Conservation (phyloP, 2,797 vertebrate genomes). For the Alcedo atthis region DNA sequence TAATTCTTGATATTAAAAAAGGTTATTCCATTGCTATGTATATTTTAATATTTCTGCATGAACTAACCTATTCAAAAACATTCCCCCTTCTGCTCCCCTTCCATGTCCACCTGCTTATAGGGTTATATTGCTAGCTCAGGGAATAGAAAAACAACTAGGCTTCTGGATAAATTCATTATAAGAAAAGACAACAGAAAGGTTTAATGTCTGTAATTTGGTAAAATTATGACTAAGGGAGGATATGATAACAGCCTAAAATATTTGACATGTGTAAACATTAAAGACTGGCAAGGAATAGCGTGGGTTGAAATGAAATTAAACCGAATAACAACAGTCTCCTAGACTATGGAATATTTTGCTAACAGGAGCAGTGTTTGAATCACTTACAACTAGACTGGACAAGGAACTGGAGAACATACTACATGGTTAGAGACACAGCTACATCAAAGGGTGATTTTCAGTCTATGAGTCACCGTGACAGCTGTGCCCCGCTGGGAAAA, state of each 20-base stretch:
- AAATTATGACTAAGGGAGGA: slow-evolving; percentile 26
- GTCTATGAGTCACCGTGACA: slow-evolving; percentile 43
- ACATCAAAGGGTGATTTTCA: slow-evolving; percentile 41
- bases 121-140: neutral
- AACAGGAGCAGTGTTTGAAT: slow-evolving; percentile 31
- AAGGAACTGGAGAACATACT: slow-evolving; percentile 16
- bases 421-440: slow-evolving; percentile 22
- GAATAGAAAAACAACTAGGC: neutral
- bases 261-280: neutral
- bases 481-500: slow-evolving; percentile 55
- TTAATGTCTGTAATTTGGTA: neutral
- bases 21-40: neutral
- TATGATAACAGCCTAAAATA: slow-evolving; percentile 16
- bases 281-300: neutral
- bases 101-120: neutral
- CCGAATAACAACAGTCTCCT: neutral
- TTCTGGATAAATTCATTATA: neutral
- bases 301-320: slow-evolving; percentile 17
- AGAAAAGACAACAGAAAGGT: neutral
- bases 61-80: neutral
- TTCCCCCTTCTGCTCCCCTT: neutral
- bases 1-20: neutral
- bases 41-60: neutral
- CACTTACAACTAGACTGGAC: slow-evolving; percentile 43
- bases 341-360: slow-evolving; percentile 47